Percentiles rank a stretch among this genome's conserved stretches.
Conservation (phyloP, 2,113 vertebrate species). For the Poeciliopsis occidentalis region DNA sequence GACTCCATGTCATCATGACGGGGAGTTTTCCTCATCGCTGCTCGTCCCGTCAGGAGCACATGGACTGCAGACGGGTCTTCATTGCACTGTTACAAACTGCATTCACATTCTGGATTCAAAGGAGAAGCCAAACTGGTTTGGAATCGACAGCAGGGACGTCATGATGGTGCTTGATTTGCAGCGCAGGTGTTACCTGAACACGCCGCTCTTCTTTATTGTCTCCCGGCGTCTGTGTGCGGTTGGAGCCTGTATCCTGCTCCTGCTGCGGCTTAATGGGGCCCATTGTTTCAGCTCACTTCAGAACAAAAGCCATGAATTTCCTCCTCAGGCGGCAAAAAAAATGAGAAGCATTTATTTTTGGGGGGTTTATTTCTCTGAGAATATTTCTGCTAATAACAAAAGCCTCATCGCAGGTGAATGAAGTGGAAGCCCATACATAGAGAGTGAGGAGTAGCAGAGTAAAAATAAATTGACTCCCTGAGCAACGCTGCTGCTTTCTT, state of each 20-base stretch:
- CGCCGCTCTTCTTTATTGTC: background rate
- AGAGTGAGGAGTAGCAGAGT: conserved; percentile 46
- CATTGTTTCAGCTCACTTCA: background rate
- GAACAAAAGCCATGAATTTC: background rate
- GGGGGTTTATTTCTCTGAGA: conserved; percentile 22
- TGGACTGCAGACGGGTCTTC: background rate
- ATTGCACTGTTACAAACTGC: background rate
- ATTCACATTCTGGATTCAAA: background rate
- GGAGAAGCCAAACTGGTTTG: background rate
- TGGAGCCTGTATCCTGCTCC: background rate
- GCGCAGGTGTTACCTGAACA: background rate
- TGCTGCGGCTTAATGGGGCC: background rate
- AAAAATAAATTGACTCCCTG: conserved; percentile 58
- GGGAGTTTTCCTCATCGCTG: background rate
- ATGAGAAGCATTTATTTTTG: no score
- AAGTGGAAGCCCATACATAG: conserved; percentile 44
- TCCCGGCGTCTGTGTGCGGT: background rate
- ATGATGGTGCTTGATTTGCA: background rate
- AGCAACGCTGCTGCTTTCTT: conserved; percentile 41
- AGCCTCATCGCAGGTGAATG: conserved; percentile 57
- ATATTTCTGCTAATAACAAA: conserved; percentile 27
- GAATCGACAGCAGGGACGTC: background rate
- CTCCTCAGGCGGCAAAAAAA: no score
- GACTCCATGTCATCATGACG: no score
- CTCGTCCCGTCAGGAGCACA: background rate